Conservation (phyloP, 2,888 invertebrate species). For the Aromia moschata region DNA sequence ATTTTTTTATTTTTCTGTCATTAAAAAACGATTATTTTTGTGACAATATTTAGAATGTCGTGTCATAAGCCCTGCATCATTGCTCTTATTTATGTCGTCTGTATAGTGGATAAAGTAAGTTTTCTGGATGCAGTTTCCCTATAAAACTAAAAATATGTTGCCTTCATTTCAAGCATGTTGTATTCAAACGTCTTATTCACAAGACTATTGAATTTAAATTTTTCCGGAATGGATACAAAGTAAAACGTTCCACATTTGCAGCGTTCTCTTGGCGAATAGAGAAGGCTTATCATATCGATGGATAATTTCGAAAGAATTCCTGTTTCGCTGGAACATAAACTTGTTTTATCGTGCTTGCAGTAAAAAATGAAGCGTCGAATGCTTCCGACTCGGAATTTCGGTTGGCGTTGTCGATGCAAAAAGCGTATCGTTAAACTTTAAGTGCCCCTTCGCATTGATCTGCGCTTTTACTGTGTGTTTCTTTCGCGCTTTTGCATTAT, state of each 20-base stretch:
- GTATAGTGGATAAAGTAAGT: too few relatives aligned
- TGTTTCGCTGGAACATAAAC: neutral
- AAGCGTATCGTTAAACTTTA: slow-evolving; percentile 23
- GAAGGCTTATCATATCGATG: neutral
- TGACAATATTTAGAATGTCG: too few relatives aligned
- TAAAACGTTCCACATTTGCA: neutral
- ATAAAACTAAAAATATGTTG: too few relatives aligned
- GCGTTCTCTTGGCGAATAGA: neutral
- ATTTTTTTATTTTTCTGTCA: too few relatives aligned
- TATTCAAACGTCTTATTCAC: too few relatives aligned
- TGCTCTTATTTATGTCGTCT: too few relatives aligned
- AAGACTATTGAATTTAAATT: too few relatives aligned
- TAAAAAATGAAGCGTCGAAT: neutral
- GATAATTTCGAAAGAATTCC: neutral
- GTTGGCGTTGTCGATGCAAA: slow-evolving; percentile 7
- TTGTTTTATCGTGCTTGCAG: slow-evolving; percentile 8
- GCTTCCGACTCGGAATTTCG: slow-evolving; percentile 8
- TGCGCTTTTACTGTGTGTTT: neutral
- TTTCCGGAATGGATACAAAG: neutral
- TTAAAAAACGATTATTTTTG: too few relatives aligned
- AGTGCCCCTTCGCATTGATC: slow-evolving; percentile 13
- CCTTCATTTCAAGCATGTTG: too few relatives aligned
- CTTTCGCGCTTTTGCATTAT: slow-evolving; percentile 8
- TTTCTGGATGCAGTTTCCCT: too few relatives aligned
- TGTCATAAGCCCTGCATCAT: too few relatives aligned